These are phyloP conservation scores for Perccottus glenii DNA, from an alignment of 2,113 vertebrate species.

Conservation along the genomic window DNA sequence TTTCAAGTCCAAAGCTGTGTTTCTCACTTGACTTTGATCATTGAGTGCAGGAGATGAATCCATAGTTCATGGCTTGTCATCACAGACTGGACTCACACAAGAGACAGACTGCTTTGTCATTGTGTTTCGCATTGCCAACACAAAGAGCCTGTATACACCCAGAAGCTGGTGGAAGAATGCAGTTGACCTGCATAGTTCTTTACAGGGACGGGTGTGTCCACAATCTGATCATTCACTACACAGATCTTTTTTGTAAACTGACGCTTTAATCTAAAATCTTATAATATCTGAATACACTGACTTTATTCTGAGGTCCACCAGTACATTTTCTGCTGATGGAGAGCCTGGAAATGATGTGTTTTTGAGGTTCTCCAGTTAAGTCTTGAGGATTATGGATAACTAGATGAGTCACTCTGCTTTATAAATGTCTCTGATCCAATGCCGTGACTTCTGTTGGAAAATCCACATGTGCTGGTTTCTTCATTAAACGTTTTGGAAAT, in stretches of 20 bases:
- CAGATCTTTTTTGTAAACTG: background rate
- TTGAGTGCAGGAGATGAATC: slow-evolving; percentile 10
- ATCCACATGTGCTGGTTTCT: too few relatives aligned
- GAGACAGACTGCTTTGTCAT: slow-evolving; percentile 30
- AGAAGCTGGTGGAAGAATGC: slow-evolving; percentile 62
- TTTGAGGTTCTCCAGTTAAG: too few relatives aligned
- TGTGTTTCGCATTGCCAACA: slow-evolving; percentile 10
- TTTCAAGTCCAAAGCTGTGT: background rate
- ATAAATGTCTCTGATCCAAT: too few relatives aligned
- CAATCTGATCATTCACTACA: background rate
- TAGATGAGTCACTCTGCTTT: background rate
- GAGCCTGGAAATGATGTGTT: too few relatives aligned
- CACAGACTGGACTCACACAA: background rate
- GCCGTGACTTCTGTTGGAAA: too few relatives aligned
- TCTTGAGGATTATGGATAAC: background rate
- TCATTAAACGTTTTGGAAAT: too few relatives aligned
- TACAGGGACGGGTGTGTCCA: slow-evolving; percentile 42
- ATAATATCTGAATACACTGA: too few relatives aligned
- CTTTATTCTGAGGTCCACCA: too few relatives aligned
- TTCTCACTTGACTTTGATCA: background rate
- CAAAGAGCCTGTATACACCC: slow-evolving; percentile 31
- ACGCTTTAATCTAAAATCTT: too few relatives aligned
- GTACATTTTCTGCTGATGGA: too few relatives aligned
- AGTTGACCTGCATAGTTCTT: slow-evolving; percentile 53
- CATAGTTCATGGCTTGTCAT: slow-evolving; percentile 8